These are phyloP conservation scores for Pantherophis vulpinus DNA, from an alignment of 2,797 vertebrate species.

Conservation along the genomic window DNA sequence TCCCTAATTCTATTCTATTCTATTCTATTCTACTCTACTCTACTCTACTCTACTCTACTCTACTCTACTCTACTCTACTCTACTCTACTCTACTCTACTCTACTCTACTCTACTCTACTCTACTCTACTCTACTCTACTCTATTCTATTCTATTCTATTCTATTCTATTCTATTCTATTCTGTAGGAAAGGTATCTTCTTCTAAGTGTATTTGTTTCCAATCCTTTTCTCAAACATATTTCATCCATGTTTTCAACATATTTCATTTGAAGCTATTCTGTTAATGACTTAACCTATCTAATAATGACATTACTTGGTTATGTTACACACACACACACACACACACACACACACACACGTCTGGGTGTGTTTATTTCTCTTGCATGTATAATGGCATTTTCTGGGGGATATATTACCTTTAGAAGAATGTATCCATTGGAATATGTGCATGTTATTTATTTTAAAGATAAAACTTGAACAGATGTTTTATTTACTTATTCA, in stretches of 20 bases:
- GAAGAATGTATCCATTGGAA: not conserved
- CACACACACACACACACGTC: not conserved
- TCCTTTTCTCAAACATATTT: not conserved
- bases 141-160: too few relatives aligned
- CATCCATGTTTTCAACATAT: not conserved
- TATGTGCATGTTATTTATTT: not conserved
- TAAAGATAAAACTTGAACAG: not conserved
- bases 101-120: too few relatives aligned
- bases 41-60: too few relatives aligned
- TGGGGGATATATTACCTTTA: not conserved
- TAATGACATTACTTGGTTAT: not conserved
- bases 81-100: too few relatives aligned
- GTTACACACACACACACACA: not conserved
- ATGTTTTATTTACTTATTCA: not conserved
- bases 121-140: too few relatives aligned
- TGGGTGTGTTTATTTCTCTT: not conserved
- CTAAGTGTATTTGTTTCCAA: not conserved
- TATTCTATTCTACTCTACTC: too few relatives aligned
- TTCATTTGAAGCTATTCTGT: not conserved
- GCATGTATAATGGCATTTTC: not conserved
- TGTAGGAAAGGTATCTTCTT: not conserved
- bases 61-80: too few relatives aligned
- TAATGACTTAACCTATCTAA: not conserved
- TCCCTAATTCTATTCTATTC: too few relatives aligned
- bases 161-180: too few relatives aligned